These are phyloP conservation scores for Diploscapter pachys DNA, from an alignment of 1,140 invertebrate genomes.

Conservation along the genomic window DNA sequence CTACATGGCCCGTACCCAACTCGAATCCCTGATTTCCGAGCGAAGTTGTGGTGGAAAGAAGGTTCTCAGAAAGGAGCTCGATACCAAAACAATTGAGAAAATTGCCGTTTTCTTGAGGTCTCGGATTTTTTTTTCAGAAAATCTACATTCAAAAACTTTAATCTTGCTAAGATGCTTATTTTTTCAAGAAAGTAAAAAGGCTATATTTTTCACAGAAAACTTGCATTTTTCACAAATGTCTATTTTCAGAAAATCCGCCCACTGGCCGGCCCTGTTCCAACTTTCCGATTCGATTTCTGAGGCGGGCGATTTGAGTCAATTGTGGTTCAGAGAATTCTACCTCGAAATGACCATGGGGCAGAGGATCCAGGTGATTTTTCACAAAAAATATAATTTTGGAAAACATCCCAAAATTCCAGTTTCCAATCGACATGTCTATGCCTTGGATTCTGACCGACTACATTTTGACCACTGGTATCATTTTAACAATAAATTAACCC, in stretches of 20 bases:
- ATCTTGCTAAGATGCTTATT: no score
- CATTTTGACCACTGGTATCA: conserved; percentile 74
- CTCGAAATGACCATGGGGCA: conserved; percentile 99
- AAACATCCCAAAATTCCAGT: conserved; percentile 72
- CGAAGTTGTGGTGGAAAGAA: conserved; percentile 66
- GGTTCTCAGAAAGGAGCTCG: conserved; percentile 23
- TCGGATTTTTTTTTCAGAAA: no score
- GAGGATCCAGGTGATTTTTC: conserved; percentile 79
- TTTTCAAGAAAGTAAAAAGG: neutral
- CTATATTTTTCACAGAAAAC: neutral
- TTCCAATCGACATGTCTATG: conserved; percentile 99
- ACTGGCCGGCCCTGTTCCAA: conserved; percentile 92
- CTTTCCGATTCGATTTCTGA: conserved; percentile 74
- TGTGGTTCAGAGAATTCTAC: conserved; percentile 99
- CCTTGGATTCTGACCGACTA: conserved; percentile 99
- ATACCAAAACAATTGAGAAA: conserved; percentile 21
- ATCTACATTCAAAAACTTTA: no score
- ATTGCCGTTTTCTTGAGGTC: conserved; percentile 1
- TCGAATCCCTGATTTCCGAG: conserved; percentile 94
- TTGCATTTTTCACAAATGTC: neutral
- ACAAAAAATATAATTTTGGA: neutral
- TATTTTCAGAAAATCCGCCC: conserved; percentile 64
- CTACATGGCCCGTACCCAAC: conserved; percentile 98
- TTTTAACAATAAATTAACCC: no score
- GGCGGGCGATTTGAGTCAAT: conserved; percentile 88